Evolutionary conservation across 2,113 vertebrate species (phyloP).

Genomic region (Zapus hudsonius): DNA sequence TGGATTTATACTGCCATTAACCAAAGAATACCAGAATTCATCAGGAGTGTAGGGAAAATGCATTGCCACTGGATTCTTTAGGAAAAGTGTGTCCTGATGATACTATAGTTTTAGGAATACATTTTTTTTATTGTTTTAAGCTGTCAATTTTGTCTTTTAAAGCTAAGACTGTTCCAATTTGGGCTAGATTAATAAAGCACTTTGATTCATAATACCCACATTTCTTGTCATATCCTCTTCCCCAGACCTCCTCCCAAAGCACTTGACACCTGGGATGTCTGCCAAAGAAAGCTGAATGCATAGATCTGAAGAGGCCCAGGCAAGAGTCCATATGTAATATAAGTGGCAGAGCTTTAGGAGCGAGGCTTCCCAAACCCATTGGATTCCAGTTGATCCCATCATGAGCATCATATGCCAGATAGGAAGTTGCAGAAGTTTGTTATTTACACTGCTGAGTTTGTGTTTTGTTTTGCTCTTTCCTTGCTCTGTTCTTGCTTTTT

Average conservation of each 20-base stretch:
- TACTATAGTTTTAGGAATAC: not conserved
- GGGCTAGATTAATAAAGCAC: too few relatives aligned
- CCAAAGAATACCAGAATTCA: not conserved
- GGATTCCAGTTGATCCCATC: not conserved
- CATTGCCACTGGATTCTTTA: not conserved
- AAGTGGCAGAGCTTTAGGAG: not conserved
- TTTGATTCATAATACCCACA: too few relatives aligned
- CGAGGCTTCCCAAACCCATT: not conserved
- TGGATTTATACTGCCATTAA: not conserved
- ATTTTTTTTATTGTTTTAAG: slow-evolving; percentile 5
- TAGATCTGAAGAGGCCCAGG: not conserved
- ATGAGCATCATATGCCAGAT: not conserved
- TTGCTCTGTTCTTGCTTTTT: not conserved
- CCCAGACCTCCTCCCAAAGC: too few relatives aligned
- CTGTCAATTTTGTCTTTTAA: not conserved
- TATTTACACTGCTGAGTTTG: not conserved
- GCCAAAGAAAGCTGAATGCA: not conserved
- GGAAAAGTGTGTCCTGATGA: not conserved
- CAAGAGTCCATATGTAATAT: not conserved
- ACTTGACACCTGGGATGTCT: too few relatives aligned
- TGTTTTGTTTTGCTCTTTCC: not conserved
- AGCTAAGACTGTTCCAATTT: too few relatives aligned
- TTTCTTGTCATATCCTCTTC: too few relatives aligned
- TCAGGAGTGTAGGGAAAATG: not conserved
- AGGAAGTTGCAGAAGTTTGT: too few relatives aligned